These are phyloP conservation scores for Lepisosteus osseus DNA, from an alignment of 2,113 vertebrate genomes.

Conservation along the genomic window DNA sequence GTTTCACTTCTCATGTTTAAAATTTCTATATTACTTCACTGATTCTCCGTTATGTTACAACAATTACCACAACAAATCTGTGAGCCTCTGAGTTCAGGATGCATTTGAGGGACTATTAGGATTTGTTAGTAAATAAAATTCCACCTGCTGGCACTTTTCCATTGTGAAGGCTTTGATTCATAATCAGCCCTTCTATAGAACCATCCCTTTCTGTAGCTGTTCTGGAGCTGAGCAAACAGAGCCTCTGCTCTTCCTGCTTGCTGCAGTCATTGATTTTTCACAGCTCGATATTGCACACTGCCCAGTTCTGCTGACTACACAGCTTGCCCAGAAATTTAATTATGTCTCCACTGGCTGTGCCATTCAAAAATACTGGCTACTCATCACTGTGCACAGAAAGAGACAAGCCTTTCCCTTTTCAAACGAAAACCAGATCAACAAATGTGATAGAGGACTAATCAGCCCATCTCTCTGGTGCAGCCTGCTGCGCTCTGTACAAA, in stretches of 20 bases:
- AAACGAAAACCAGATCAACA: background rate
- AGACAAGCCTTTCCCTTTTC: slow-evolving; percentile 3
- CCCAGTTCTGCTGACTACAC: slow-evolving; percentile 67
- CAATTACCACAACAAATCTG: too few species aligned
- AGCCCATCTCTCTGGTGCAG: background rate
- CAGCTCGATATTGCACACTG: slow-evolving; percentile 58
- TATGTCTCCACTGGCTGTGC: slow-evolving; percentile 8
- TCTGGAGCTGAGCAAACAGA: background rate
- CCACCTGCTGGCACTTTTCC: too few species aligned
- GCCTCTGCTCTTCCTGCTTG: slow-evolving; percentile 39
- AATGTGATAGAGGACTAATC: background rate
- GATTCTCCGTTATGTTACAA: too few species aligned
- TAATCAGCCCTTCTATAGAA: too few species aligned
- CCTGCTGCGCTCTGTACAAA: background rate
- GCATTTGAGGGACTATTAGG: too few species aligned
- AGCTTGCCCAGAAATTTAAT: slow-evolving; percentile 25
- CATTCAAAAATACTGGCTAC: slow-evolving; percentile 16
- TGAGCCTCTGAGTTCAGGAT: too few species aligned
- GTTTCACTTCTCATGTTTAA: too few species aligned
- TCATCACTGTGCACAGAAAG: slow-evolving; percentile 32
- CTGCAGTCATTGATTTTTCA: slow-evolving; percentile 63
- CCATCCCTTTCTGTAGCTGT: too few species aligned
- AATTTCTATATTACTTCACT: too few species aligned
- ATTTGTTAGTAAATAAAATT: too few species aligned
- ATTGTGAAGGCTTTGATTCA: too few species aligned